A percentile compares a stretch with the other conserved stretches of the same genome.
Evolutionary conservation across 1,140 invertebrate species (phyloP).

Genomic region (Trypoxylus dichotomus): DNA sequence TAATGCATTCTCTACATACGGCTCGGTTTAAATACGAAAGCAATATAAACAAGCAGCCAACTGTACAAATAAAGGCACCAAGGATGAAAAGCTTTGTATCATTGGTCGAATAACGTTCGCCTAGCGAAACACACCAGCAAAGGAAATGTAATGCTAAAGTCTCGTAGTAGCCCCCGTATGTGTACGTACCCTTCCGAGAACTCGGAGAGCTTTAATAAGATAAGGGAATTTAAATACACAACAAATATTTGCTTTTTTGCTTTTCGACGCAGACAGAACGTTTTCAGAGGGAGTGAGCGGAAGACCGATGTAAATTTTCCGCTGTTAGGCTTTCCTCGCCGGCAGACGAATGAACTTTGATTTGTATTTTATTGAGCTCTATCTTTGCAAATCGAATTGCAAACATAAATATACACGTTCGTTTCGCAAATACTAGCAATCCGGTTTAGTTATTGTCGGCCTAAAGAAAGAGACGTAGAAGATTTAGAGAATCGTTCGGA

Average conservation of each 20-base stretch:
- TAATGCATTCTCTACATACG: neutral
- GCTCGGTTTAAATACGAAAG: neutral
- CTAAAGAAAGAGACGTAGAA: neutral
- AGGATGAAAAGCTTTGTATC: neutral
- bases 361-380: slow-evolving; percentile 4
- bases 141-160: neutral
- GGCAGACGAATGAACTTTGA: neutral
- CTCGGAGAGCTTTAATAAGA: slow-evolving; percentile 16
- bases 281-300: neutral
- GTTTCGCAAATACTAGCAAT: slow-evolving; percentile 1
- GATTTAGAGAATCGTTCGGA: neutral
- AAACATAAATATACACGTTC: slow-evolving; percentile 11
- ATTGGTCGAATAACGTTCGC: neutral
- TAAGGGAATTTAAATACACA: slow-evolving; percentile 27
- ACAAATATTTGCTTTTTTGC: slow-evolving; percentile 28
- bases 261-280: neutral
- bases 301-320: neutral
- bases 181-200: neutral
- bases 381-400: slow-evolving; percentile 22
- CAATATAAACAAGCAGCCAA: neutral
- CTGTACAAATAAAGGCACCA: neutral
- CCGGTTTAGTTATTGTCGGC: neutral
- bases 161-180: neutral
- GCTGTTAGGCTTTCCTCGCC: neutral
- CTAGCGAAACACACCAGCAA: neutral